A percentile compares a stretch with the other conserved stretches of the same genome.
Evolutionary conservation across 2,797 vertebrate genomes (phyloP).

Genomic region (Meda fulgida): DNA sequence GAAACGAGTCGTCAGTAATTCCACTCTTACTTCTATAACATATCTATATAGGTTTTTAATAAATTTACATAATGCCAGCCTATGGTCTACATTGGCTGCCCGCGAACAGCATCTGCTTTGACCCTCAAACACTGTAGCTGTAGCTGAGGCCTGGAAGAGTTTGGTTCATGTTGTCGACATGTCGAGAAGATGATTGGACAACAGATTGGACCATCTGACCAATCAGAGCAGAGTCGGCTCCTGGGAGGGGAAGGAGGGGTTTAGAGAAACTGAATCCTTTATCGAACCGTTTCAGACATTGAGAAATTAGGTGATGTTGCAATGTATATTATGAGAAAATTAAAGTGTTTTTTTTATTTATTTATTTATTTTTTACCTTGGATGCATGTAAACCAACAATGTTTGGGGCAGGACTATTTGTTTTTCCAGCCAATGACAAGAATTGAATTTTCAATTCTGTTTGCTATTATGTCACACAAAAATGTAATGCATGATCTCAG

Average conservation of each 20-base stretch:
- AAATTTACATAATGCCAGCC: background rate
- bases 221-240: no score
- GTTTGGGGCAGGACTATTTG: background rate
- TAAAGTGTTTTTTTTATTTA: no score
- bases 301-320: background rate
- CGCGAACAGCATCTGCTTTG: background rate
- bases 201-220: no score
- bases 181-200: no score
- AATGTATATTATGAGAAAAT: background rate
- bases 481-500: background rate
- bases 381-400: background rate
- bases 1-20: background rate
- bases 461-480: background rate
- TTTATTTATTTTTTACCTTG: background rate
- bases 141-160: background rate
- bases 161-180: no score
- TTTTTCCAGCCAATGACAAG: background rate
- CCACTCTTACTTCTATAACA: background rate
- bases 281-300: background rate
- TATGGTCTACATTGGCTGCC: no score
- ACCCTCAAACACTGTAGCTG: background rate
- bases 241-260: background rate
- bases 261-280: background rate
- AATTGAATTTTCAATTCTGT: background rate
- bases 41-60: background rate